Percentiles rank a stretch among this genome's conserved stretches.
phyloP scores from a whole-genome alignment of 2,888 invertebrate species.

The Thysanoteuthis rhombus region DNA sequence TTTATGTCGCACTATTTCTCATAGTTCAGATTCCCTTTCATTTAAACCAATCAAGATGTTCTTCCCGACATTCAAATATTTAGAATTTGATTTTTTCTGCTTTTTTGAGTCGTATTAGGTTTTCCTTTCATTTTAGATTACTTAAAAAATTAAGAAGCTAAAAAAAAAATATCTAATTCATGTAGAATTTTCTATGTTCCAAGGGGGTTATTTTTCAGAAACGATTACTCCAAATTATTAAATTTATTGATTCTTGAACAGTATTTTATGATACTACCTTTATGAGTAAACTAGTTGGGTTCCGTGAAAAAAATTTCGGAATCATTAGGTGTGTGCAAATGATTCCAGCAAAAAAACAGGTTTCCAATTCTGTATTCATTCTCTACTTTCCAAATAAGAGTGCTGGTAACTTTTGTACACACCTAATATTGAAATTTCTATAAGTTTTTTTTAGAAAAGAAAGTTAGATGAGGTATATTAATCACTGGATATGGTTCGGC shows the following conservation, averaged over 20 bases:
- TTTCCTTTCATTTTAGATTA: neutral
- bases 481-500: no score
- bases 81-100: neutral
- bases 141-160: neutral
- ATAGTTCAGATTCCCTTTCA: neutral
- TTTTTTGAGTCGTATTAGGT: neutral
- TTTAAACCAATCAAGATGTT: neutral
- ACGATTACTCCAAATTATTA: neutral
- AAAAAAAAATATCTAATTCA: neutral
- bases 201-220: neutral
- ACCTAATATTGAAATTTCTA: no score
- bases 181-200: neutral
- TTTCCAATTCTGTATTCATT: no score
- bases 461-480: no score
- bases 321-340: no score
- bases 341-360: no score
- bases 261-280: neutral
- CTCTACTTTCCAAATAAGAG: no score
- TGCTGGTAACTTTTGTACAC: no score
- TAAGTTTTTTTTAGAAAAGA: no score
- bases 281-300: neutral
- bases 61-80: neutral
- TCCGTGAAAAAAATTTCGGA: no score
- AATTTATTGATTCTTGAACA: neutral
- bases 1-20: neutral